Evolutionary conservation across 2,888 invertebrate species (phyloP).

Genomic region (Maniola hyperantus): DNA sequence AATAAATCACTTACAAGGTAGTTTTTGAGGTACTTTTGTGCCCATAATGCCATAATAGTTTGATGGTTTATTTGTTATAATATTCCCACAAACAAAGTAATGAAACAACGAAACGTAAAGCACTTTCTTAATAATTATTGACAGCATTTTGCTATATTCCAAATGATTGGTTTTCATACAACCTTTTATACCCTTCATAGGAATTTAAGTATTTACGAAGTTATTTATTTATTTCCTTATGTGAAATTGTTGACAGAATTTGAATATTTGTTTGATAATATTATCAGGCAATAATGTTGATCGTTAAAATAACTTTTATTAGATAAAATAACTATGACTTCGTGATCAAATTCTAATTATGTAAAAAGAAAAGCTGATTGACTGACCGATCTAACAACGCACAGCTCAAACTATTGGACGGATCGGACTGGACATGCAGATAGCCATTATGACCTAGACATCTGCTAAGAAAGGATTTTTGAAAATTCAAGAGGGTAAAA

Average conservation of each 20-base stretch:
- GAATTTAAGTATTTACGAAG: conserved; percentile 10
- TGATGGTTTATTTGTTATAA: conserved; percentile 16
- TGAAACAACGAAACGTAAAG: conserved; percentile 19
- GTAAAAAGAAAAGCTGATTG: too few species aligned
- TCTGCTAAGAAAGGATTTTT: too few species aligned
- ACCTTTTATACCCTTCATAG: conserved; percentile 38
- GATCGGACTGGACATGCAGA: too few species aligned
- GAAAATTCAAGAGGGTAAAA: too few species aligned
- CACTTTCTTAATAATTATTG: conserved; percentile 16
- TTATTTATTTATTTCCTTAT: neutral
- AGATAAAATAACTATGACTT: neutral
- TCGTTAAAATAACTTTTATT: conserved; percentile 7
- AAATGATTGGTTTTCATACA: conserved; percentile 3
- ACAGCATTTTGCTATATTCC: conserved; percentile 27
- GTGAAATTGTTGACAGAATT: neutral
- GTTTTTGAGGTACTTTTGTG: neutral
- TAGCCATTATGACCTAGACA: too few species aligned
- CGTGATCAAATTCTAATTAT: too few species aligned
- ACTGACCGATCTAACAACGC: too few species aligned
- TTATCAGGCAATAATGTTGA: neutral
- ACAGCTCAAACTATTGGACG: too few species aligned
- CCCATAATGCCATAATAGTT: neutral
- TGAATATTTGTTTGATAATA: conserved; percentile 12
- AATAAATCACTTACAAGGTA: neutral
- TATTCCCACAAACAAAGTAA: conserved; percentile 4